A percentile compares a stretch with the other conserved stretches of the same genome.
These are phyloP conservation scores for Eristalinus sepulchralis DNA, from an alignment of 2,888 invertebrate species.

Conservation along the genomic window DNA sequence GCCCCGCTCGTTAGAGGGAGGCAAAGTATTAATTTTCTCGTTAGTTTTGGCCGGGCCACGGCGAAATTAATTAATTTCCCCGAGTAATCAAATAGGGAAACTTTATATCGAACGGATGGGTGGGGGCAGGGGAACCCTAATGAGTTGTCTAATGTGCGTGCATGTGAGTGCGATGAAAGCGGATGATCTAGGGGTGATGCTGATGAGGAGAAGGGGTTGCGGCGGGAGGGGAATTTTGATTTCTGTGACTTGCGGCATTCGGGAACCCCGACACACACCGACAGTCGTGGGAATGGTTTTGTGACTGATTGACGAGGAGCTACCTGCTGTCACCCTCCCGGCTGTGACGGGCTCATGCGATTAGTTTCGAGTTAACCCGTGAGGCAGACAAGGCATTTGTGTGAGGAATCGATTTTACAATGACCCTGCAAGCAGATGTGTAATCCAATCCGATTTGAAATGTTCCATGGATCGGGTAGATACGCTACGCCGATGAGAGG, in stretches of 20 bases:
- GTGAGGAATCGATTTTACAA: not conserved
- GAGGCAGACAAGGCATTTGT: not conserved
- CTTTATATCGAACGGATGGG: not conserved
- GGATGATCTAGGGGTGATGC: not conserved
- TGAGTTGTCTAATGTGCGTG: not conserved
- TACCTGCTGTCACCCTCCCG: not conserved
- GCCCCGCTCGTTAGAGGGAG: slow-evolving; percentile 36
- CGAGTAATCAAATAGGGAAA: not conserved
- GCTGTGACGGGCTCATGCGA: not conserved
- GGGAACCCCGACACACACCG: not conserved
- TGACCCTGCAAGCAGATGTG: too few relatives aligned
- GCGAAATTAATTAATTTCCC: slow-evolving; percentile 22
- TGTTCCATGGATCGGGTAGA: too few relatives aligned
- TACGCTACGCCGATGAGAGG: too few relatives aligned
- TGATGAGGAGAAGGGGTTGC: too few relatives aligned
- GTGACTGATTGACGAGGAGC: not conserved
- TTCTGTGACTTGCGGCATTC: not conserved
- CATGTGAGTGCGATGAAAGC: not conserved
- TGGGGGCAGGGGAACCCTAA: not conserved
- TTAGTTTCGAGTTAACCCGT: not conserved
- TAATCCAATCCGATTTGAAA: too few relatives aligned
- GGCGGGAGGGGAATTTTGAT: too few relatives aligned
- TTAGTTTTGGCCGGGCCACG: slow-evolving; percentile 9
- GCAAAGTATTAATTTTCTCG: slow-evolving; percentile 40
- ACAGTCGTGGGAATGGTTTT: not conserved